A percentile compares a stretch with the other conserved stretches of the same genome.
Evolutionary conservation across 2,888 invertebrate species (phyloP).

Genomic region (Drosophila longiperda): DNA sequence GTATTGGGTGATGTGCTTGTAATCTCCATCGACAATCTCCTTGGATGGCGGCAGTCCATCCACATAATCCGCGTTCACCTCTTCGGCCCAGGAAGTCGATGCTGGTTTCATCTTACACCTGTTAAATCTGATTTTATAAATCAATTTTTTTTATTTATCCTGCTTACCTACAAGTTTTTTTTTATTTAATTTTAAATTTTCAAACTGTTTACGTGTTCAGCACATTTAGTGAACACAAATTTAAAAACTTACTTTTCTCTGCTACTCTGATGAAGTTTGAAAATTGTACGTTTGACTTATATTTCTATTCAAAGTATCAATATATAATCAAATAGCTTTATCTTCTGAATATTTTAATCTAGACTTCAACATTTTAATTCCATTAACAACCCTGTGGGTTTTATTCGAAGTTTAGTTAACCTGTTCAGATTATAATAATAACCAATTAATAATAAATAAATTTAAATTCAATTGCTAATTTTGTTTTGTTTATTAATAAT

Average conservation of each 20-base stretch:
- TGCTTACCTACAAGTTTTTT: slow-evolving; percentile 4
- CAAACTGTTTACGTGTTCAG: not conserved
- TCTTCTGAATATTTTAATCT: not conserved
- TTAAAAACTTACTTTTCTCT: not conserved
- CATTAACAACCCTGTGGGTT: not conserved
- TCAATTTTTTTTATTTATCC: not conserved
- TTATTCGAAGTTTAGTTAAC: no score
- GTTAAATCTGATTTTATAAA: not conserved
- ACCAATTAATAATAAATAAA: not conserved
- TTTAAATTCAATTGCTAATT: not conserved
- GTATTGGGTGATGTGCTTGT: slow-evolving; percentile 96
- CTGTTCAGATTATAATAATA: not conserved
- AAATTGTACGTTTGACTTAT: not conserved
- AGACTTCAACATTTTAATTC: no score
- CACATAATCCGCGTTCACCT: slow-evolving; percentile 94
- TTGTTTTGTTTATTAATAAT: not conserved
- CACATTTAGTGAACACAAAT: not conserved
- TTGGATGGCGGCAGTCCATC: slow-evolving; percentile 90
- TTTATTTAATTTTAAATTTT: not conserved
- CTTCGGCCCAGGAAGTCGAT: slow-evolving; percentile 97
- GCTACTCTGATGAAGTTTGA: slow-evolving; percentile 7
- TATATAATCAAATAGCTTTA: not conserved
- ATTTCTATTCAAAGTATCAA: not conserved
- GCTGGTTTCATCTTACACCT: slow-evolving; percentile 87
- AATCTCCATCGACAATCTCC: slow-evolving; percentile 93